A percentile compares a stretch with the other conserved stretches of the same genome.
These are phyloP conservation scores for Cyclargus thomasi DNA, from an alignment of 1,140 invertebrate species.

Conservation along the genomic window DNA sequence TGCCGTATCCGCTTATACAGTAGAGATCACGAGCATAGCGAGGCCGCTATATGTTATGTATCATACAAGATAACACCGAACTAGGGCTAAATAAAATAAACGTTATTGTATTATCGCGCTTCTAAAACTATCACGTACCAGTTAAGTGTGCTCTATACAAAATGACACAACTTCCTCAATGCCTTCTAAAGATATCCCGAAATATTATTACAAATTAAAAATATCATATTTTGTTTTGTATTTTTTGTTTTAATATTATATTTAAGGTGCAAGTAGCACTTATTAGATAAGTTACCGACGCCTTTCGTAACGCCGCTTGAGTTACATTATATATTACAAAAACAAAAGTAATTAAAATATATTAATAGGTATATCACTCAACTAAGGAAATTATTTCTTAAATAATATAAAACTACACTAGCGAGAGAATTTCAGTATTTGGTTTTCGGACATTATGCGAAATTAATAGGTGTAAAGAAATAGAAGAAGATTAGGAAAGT, in stretches of 20 bases:
- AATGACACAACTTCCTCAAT: not conserved
- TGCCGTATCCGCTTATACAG: not conserved
- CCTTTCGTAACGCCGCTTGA: not conserved
- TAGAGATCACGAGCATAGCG: slow-evolving; percentile 2
- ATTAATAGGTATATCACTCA: slow-evolving; percentile 1
- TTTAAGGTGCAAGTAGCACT: slow-evolving; percentile 4
- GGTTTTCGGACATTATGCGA: not conserved
- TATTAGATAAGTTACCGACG: slow-evolving; percentile 4
- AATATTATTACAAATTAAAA: not conserved
- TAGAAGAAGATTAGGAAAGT: too few species aligned
- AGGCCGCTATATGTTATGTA: not conserved
- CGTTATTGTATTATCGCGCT: not conserved
- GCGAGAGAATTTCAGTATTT: not conserved
- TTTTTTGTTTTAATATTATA: slow-evolving; percentile 4
- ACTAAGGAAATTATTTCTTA: slow-evolving; percentile 4
- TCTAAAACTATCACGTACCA: not conserved
- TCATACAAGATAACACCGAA: not conserved
- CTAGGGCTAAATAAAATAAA: not conserved
- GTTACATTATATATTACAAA: not conserved
- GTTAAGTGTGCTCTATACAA: not conserved
- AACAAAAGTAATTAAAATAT: slow-evolving; percentile 4
- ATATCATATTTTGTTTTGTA: not conserved
- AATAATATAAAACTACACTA: not conserved
- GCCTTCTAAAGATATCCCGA: slow-evolving; percentile 5
- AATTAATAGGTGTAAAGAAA: not conserved